A percentile compares a stretch with the other conserved stretches of the same genome.
These are phyloP conservation scores for Camponotus pennsylvanicus DNA, from an alignment of 1,140 invertebrate species.

Conservation along the genomic window DNA sequence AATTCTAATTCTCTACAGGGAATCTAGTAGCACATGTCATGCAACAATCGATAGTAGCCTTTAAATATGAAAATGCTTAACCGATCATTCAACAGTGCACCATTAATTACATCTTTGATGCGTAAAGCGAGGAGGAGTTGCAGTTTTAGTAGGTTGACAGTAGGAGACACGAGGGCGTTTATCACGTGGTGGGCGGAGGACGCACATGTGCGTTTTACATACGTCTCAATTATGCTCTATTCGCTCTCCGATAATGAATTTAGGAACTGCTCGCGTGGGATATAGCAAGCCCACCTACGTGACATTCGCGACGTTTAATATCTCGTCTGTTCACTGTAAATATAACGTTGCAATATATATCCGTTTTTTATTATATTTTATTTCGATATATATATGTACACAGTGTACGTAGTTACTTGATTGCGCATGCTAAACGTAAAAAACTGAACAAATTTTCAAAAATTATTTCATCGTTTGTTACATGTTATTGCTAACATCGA, in stretches of 20 bases:
- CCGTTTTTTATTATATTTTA: background rate
- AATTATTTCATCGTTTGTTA: background rate
- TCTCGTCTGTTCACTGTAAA: background rate
- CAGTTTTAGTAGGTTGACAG: slow-evolving; percentile 44
- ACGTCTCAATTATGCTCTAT: slow-evolving; percentile 54
- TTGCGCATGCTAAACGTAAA: background rate
- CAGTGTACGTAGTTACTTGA: background rate
- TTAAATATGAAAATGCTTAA: slow-evolving; percentile 13
- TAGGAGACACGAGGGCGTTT: slow-evolving; percentile 40
- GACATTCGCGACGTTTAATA: slow-evolving; percentile 7
- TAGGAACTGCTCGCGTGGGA: slow-evolving; percentile 46
- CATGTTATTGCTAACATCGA: background rate
- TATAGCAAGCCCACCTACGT: background rate
- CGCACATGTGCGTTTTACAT: slow-evolving; percentile 62
- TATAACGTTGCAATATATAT: background rate
- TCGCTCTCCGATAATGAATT: slow-evolving; percentile 52
- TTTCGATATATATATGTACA: background rate
- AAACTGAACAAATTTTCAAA: background rate
- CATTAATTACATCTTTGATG: slow-evolving; percentile 36
- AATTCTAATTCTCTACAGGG: background rate
- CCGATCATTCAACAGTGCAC: slow-evolving; percentile 22
- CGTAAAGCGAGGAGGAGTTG: slow-evolving; percentile 38
- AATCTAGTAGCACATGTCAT: background rate
- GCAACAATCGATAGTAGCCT: background rate
- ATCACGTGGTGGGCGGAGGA: slow-evolving; percentile 32